Evolutionary conservation across 2,113 vertebrate species (phyloP).

Genomic region (Scortum barcoo): DNA sequence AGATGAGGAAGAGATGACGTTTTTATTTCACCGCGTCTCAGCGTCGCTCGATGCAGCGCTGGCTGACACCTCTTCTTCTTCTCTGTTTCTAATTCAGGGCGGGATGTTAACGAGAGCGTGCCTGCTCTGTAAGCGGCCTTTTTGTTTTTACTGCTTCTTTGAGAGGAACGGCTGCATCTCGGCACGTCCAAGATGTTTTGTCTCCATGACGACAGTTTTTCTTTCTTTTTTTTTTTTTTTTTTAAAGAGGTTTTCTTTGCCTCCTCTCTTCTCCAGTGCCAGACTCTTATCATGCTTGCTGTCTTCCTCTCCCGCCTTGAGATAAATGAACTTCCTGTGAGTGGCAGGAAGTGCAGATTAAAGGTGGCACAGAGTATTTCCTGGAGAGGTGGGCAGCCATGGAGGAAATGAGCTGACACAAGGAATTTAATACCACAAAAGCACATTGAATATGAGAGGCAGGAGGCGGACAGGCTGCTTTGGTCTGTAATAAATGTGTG

Average conservation of each 20-base stretch:
- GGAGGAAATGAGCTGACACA: slow-evolving; percentile 70
- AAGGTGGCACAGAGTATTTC: slow-evolving; percentile 66
- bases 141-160: slow-evolving; percentile 58
- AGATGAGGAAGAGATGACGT: slow-evolving; percentile 49
- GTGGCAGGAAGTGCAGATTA: slow-evolving; percentile 69
- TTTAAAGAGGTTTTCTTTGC: too few relatives aligned
- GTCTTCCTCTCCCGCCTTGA: slow-evolving; percentile 21
- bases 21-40: slow-evolving; percentile 49
- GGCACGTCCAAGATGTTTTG: slow-evolving; percentile 53
- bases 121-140: slow-evolving; percentile 34
- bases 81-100: slow-evolving; percentile 36
- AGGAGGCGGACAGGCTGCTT: slow-evolving; percentile 22
- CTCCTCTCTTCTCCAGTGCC: background rate
- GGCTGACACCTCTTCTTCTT: slow-evolving; percentile 34
- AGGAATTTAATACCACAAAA: slow-evolving; percentile 52
- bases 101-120: slow-evolving; percentile 29
- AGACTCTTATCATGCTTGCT: slow-evolving; percentile 28
- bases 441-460: slow-evolving; percentile 25
- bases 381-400: slow-evolving; percentile 52
- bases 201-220: slow-evolving; percentile 60
- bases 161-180: slow-evolving; percentile 23
- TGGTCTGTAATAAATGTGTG: slow-evolving; percentile 10
- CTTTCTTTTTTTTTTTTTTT: too few relatives aligned
- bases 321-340: slow-evolving; percentile 67
- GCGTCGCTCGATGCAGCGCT: background rate